A percentile compares a stretch with the other conserved stretches of the same genome.
phyloP scores from a whole-genome alignment of 2,113 vertebrate genomes.

The Nanorana parkeri region DNA sequence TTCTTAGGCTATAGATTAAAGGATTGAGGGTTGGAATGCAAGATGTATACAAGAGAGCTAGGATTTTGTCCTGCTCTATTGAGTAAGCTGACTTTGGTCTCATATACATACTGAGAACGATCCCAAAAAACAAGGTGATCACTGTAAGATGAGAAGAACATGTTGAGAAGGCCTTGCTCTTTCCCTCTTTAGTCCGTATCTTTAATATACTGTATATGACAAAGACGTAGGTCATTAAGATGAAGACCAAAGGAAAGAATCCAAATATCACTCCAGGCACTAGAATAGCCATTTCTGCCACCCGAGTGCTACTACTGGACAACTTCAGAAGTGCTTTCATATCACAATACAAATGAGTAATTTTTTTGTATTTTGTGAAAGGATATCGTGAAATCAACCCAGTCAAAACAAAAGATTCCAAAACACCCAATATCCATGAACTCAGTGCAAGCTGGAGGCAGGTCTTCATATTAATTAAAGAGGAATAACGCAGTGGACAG shows the following conservation, averaged over 20 bases:
- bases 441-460: background rate
- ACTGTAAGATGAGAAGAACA: slow-evolving; percentile 20
- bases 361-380: slow-evolving; percentile 59
- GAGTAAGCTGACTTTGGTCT: slow-evolving; percentile 4
- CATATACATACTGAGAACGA: slow-evolving; percentile 5
- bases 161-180: slow-evolving; percentile 14
- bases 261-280: slow-evolving; percentile 10
- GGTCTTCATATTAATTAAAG: background rate
- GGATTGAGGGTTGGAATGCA: slow-evolving; percentile 21
- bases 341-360: slow-evolving; percentile 68
- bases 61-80: slow-evolving; percentile 12
- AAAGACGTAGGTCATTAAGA: background rate
- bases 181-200: slow-evolving; percentile 7
- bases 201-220: slow-evolving; percentile 8
- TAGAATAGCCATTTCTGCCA: background rate
- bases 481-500: background rate
- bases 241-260: background rate
- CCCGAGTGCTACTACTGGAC: slow-evolving; percentile 59
- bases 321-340: slow-evolving; percentile 63
- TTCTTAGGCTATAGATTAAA: slow-evolving; percentile 25
- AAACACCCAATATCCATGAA: background rate
- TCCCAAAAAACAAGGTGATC: slow-evolving; percentile 19
- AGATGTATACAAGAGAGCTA: slow-evolving; percentile 4
- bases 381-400: slow-evolving; percentile 56
- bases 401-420: background rate